Evolutionary conservation across 2,888 invertebrate genomes (phyloP).

Genomic region (Steinernema scapterisci): DNA sequence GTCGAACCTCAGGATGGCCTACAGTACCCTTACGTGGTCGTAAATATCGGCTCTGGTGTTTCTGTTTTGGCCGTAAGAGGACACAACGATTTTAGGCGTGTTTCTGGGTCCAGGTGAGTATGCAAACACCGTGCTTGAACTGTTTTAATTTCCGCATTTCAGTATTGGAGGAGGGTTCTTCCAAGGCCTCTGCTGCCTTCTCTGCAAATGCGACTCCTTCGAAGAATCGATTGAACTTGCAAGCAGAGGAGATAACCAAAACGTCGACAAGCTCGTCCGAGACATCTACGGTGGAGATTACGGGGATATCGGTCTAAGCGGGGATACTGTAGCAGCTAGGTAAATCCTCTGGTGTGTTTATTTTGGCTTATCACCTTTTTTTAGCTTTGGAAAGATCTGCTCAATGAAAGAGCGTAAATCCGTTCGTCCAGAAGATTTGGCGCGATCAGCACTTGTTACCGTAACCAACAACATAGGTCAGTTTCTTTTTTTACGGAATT

Average conservation of each 20-base stretch:
- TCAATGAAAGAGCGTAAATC: conserved; percentile 78
- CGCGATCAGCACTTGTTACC: conserved; percentile 91
- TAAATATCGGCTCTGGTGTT: conserved; percentile 98
- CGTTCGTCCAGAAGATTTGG: conserved; percentile 85
- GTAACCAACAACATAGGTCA: conserved; percentile 92
- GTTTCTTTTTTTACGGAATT: neutral
- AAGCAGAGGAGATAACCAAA: conserved; percentile 86
- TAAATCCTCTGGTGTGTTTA: too few relatives aligned
- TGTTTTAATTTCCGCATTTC: neutral
- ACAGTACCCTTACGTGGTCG: conserved; percentile 80
- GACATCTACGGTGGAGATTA: conserved; percentile 99
- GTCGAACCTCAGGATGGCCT: conserved; percentile 47
- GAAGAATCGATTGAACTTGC: conserved; percentile 95
- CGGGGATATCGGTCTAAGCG: conserved; percentile 82
- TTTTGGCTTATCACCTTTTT: conserved; percentile 53
- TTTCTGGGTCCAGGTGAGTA: conserved; percentile 81
- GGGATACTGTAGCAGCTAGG: conserved; percentile 95
- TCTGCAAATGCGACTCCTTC: conserved; percentile 92
- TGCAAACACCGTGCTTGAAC: neutral
- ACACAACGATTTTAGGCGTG: conserved; percentile 82
- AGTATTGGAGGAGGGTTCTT: conserved; percentile 74
- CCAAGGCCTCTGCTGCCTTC: conserved; percentile 88
- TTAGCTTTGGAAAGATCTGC: conserved; percentile 92
- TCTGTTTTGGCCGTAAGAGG: conserved; percentile 90
- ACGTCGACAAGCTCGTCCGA: conserved; percentile 88